Percentiles rank a stretch among this genome's conserved stretches.
These are phyloP conservation scores for Hapalemur alaotrensis DNA, from an alignment of 2,797 vertebrate species.

Conservation along the genomic window DNA sequence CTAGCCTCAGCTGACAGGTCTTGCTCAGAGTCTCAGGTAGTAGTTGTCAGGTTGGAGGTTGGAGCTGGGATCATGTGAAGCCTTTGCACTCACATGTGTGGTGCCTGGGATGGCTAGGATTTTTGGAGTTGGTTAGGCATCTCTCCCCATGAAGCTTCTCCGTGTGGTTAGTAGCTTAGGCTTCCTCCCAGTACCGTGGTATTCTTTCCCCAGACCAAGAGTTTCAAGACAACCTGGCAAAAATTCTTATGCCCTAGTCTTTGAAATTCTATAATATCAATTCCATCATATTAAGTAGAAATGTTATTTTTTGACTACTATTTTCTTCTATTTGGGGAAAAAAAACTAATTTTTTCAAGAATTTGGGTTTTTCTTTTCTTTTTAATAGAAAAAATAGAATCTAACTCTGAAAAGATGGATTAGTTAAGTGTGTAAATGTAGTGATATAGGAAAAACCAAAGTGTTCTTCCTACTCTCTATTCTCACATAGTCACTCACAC, in stretches of 20 bases:
- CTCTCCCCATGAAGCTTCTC: background rate
- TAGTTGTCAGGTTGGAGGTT: background rate
- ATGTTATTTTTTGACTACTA: background rate
- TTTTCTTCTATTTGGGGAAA: background rate
- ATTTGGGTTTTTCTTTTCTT: background rate
- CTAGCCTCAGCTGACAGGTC: background rate
- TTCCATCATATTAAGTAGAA: background rate
- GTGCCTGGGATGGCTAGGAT: background rate
- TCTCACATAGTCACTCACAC: background rate
- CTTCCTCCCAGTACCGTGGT: background rate
- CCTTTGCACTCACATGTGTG: background rate
- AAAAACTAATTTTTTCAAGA: background rate
- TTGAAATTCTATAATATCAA: background rate
- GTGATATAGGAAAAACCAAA: background rate
- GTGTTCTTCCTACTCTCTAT: background rate
- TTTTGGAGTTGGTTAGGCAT: background rate
- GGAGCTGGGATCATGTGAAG: background rate
- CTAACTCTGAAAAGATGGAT: background rate
- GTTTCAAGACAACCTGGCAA: background rate
- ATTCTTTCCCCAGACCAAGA: background rate
- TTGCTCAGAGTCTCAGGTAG: background rate
- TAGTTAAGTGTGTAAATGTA: background rate
- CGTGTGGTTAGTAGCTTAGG: background rate
- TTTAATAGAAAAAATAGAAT: slow-evolving; percentile 6
- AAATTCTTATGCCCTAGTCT: background rate